Percentiles rank a stretch among this genome's conserved stretches.
Conservation (phyloP, 1,140 invertebrate genomes). For the Apis florea region DNA sequence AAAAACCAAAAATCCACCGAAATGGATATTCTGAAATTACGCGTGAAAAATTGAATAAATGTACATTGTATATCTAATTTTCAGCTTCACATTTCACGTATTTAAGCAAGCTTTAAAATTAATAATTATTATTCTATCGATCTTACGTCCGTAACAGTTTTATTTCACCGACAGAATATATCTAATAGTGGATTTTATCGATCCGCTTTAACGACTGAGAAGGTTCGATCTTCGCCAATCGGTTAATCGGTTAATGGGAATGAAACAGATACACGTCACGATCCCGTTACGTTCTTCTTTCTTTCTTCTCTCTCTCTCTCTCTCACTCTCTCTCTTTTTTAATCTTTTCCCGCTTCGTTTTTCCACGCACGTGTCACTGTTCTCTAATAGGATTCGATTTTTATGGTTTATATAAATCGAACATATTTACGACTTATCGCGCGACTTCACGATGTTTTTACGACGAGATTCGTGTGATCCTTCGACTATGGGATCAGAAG, state of each 20-base stretch:
- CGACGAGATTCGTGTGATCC: not conserved
- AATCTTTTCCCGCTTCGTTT: not conserved
- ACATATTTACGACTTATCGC: not conserved
- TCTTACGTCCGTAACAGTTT: not conserved
- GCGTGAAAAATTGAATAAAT: too few species aligned
- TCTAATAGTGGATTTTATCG: not conserved
- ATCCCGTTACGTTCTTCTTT: not conserved
- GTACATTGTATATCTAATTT: not conserved
- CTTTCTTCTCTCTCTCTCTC: not conserved
- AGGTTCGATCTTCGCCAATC: conserved; percentile 6
- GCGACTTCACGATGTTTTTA: not conserved
- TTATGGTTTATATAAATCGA: conserved; percentile 9
- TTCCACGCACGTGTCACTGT: too few species aligned
- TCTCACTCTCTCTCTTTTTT: not conserved
- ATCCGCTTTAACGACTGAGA: not conserved
- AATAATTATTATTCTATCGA: not conserved
- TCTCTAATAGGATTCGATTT: not conserved
- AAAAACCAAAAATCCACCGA: too few species aligned
- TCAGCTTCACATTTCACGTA: not conserved
- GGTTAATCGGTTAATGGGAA: not conserved
- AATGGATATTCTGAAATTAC: too few species aligned
- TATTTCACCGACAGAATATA: not conserved
- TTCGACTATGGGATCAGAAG: not conserved
- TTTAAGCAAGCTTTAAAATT: not conserved
- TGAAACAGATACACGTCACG: not conserved